phyloP scores from a whole-genome alignment of 2,888 invertebrate genomes.

The Lottia scabra region DNA sequence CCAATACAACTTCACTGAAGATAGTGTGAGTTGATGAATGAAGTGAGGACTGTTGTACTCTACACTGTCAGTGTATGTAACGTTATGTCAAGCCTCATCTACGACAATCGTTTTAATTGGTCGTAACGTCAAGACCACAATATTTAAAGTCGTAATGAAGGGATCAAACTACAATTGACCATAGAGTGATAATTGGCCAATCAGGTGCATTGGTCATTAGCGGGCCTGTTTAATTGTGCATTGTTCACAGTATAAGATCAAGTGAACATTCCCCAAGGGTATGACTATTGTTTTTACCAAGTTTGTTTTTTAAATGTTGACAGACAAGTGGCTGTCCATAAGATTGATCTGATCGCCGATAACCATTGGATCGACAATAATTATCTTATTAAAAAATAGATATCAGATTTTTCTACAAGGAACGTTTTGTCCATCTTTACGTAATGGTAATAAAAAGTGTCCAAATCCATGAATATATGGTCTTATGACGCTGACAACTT shows the following conservation, averaged over 20 bases:
- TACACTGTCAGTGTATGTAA: not conserved
- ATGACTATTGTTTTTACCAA: not conserved
- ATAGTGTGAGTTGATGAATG: too few species aligned
- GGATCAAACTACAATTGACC: not conserved
- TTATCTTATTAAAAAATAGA: too few species aligned
- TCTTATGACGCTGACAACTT: too few species aligned
- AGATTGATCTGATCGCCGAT: not conserved
- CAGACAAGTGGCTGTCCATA: not conserved
- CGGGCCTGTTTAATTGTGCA: not conserved
- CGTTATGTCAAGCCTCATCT: not conserved
- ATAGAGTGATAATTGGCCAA: conserved; percentile 1
- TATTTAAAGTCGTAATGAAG: conserved; percentile 1
- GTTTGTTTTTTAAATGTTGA: not conserved
- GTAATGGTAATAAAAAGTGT: too few species aligned
- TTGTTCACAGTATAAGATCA: not conserved
- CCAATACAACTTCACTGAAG: too few species aligned
- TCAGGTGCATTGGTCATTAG: not conserved
- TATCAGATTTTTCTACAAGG: too few species aligned
- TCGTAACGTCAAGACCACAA: not conserved
- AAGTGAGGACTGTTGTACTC: too few species aligned
- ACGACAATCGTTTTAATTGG: conserved; percentile 4
- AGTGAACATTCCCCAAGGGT: not conserved
- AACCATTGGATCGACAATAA: not conserved
- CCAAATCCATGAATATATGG: too few species aligned
- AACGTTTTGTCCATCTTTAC: too few species aligned